Base-by-base conservation (phyloP, 2,113 vertebrate species). In the Platichthys stellatus region DNA sequence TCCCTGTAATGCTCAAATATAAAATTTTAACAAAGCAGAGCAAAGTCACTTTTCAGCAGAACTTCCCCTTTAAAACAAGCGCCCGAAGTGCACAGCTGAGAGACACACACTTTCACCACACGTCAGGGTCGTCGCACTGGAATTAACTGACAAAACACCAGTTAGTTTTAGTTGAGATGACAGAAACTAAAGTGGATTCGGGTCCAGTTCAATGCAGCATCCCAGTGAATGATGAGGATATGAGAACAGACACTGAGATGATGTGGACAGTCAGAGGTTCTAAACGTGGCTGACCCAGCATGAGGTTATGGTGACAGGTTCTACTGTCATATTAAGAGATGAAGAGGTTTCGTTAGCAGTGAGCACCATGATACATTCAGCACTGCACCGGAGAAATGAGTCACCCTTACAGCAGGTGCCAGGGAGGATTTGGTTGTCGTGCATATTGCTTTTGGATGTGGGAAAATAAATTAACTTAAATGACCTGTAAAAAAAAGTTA, bases 311-410 rank as follows among this genome's bases (percentile, higher is more conserved):
- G 31, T 31, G 31, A 31, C 31, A 1, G 31, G 31, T 31, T 31
- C 31, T 20, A 18, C n/a, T 23, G n/a, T 8, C 18, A 3, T 38
- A 38, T 53, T 77, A 66, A 89, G 14, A 76, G 69, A 58, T 81
- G 60, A 57, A 77, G 45, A 76, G 63, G 59, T 76, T 89, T 80
- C 69, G 76, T 82, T 69, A 74, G 77, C 80, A 84, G 66, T 69
- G 78, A 94, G 91, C 92, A 93, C 92, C 92, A 76, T 77, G 56
- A 38, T 86, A 92, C 90, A 92, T 93, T 91, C 90, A 80, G 69
- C 56, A 57, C 76, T 72, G 76, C 61, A 81, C 40, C 61, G 35
- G 72, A 76, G 69, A 69, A 51, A 8, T 8, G 47, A 58, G 31
- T 69, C 54, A 67, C 43, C 17, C 15, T 23, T 51, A 58, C 61